Evolutionary conservation across 2,113 vertebrate species (phyloP), one percentile per base, ranked within the genome.

Genomic region (Apodemus sylvaticus): DNA sequence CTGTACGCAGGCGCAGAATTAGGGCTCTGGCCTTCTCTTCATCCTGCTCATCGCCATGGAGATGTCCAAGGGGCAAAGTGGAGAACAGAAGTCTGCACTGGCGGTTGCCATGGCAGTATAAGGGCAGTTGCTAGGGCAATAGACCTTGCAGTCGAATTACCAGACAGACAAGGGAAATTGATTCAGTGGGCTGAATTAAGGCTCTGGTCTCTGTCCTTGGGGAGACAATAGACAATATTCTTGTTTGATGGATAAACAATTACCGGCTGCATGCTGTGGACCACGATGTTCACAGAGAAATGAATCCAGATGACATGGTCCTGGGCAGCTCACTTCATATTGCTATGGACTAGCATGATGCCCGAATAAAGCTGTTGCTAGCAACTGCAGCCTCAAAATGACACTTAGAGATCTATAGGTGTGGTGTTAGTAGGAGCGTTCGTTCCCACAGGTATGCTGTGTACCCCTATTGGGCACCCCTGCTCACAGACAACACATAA

Each of bases 51-150:
- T 96, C 53, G 34, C 92, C 81, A 95, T 93, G 97, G 96, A 96
- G 81, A 97, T 97, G 81, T 94, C 95, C 94, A 86, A 96, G 88
- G 96, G 96, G 93, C 92, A 92, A 94, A 82, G 92, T 90, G 85
- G 89, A 89, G 58, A 94, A 64, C 70, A n/a, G n/a, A 89, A 86
- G 86, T 86, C 91, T 62, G 71, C 22, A 36, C 42, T 42, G 95
- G 96, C 87, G 78, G 97, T 98, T 98, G 94, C 96, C 83, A 97
- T 96, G 97, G 97, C 86, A 95, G 62, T 96, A 2, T 71, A 73
- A 98, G 95, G 87, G 55, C 91, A 93, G 97, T 97, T 95, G 96
- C 96, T 90, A 48, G 20, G 92, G 97, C 96, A 96, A 96, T 96
- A 95, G 95, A 96, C 92, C 60, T 95, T 68, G 81, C 93, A 82